A percentile compares a stretch with the other conserved stretches of the same genome.
Conservation (phyloP, 2,888 invertebrate genomes). For the Tenthredo mesomela region DNA sequence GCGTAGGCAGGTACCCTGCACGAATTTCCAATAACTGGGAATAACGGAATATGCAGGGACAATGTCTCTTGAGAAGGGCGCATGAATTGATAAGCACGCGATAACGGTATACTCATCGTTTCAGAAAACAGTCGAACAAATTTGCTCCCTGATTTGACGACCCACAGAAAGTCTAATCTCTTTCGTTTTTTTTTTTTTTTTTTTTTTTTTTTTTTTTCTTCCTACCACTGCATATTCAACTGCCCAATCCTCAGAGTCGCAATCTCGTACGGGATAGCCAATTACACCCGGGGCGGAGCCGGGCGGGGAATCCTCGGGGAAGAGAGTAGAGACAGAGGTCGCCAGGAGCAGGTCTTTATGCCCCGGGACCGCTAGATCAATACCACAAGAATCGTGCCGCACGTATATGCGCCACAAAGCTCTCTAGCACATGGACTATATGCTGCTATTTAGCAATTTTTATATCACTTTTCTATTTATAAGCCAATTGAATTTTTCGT, state of each 20-base stretch:
- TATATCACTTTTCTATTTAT: not conserved
- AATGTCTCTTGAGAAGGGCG: not conserved
- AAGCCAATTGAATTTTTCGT: not conserved
- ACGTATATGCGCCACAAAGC: slow-evolving; percentile 29
- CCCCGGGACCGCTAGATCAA: slow-evolving; percentile 44
- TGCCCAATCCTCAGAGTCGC: not conserved
- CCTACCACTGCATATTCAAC: not conserved
- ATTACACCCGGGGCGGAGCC: not conserved
- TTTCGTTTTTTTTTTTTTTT: not conserved
- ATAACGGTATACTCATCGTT: not conserved
- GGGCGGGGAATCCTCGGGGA: slow-evolving; percentile 20
- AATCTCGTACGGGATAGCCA: not conserved
- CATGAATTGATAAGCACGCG: not conserved
- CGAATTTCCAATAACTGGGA: not conserved
- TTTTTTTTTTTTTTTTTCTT: not conserved
- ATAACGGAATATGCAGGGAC: not conserved
- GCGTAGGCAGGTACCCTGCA: not conserved
- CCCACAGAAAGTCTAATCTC: not conserved
- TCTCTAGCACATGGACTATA: slow-evolving; percentile 13
- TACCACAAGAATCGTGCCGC: slow-evolving; percentile 37
- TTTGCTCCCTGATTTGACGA: not conserved
- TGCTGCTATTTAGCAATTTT: not conserved
- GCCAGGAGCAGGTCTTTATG: slow-evolving; percentile 35
- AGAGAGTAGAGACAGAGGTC: slow-evolving; percentile 39
- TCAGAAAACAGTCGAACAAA: not conserved